Evolutionary conservation across 2,113 vertebrate genomes (phyloP).

Genomic region (Motacilla alba): DNA sequence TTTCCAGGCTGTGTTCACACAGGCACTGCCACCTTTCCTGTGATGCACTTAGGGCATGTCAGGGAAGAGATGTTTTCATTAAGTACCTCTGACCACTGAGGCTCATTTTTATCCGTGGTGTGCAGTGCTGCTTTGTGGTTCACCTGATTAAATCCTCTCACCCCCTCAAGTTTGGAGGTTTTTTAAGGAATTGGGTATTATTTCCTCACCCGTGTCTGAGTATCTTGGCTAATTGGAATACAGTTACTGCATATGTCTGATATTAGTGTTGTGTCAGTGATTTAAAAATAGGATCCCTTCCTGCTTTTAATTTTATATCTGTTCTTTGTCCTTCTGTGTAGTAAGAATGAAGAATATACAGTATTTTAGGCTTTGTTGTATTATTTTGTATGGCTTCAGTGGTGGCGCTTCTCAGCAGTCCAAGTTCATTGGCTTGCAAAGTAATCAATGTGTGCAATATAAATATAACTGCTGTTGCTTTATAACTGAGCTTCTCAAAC

Average conservation of each 20-base stretch:
- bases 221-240: neutral
- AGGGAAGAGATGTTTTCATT: neutral
- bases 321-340: neutral
- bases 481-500: neutral
- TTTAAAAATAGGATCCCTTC: neutral
- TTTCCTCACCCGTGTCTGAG: neutral
- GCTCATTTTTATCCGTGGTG: neutral
- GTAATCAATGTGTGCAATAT: neutral
- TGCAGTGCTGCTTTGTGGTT: neutral
- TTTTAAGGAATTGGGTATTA: neutral
- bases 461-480: neutral
- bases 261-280: neutral
- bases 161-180: neutral
- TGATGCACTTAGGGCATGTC: neutral
- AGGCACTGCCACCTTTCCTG: fast-evolving
- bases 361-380: neutral
- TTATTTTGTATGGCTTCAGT: neutral
- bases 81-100: neutral
- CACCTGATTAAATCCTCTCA: neutral
- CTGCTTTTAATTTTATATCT: neutral
- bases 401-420: neutral
- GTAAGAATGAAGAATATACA: neutral
- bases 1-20: neutral
- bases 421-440: neutral
- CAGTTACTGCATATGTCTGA: neutral